These are phyloP conservation scores for Tinamus guttatus DNA, from an alignment of 2,113 vertebrate genomes.

Conservation along the genomic window DNA sequence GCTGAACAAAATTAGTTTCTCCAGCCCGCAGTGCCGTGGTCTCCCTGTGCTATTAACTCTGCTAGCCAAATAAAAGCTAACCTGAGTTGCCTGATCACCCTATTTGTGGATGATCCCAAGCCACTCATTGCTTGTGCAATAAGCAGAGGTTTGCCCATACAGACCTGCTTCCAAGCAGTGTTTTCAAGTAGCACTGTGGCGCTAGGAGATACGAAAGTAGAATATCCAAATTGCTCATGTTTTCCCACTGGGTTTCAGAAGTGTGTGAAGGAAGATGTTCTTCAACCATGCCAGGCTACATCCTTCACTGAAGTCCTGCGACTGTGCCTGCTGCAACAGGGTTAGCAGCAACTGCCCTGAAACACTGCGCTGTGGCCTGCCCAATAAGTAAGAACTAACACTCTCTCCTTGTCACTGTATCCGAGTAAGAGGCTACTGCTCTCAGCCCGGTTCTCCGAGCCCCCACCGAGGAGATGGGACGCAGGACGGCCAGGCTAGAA, in stretches of 20 bases:
- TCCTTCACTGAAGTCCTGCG: background rate
- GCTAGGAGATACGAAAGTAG: background rate
- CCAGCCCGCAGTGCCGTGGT: too few relatives aligned
- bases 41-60: too few relatives aligned
- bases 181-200: background rate
- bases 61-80: background rate
- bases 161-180: background rate
- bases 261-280: background rate
- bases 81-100: background rate
- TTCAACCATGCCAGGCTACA: background rate
- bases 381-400: fast-evolving
- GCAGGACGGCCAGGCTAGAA: background rate
- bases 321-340: background rate
- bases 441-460: fast-evolving
- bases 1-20: too few relatives aligned
- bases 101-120: background rate
- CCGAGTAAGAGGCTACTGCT: fast-evolving
- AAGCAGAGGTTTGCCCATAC: background rate
- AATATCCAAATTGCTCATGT: background rate
- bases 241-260: fast-evolving
- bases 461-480: background rate
- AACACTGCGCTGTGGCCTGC: background rate
- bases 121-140: background rate
- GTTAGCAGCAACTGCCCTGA: background rate
- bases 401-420: fast-evolving